phyloP scores from a whole-genome alignment of 1,140 invertebrate species.

The Pseudomyrmex gracilis region DNA sequence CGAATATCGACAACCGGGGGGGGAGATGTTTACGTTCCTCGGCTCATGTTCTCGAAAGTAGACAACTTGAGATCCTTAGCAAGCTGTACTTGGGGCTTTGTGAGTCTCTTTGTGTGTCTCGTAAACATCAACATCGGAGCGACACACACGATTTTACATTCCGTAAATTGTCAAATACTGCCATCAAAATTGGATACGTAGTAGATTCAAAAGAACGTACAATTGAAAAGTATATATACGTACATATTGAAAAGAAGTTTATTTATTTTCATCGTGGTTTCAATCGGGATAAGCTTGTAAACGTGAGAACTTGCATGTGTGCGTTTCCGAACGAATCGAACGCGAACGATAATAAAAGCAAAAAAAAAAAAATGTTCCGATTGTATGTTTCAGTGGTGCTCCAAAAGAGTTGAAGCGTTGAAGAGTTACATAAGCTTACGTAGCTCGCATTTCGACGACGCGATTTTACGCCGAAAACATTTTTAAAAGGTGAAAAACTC shows the following conservation, averaged over 20 bases:
- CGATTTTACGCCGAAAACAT: background rate
- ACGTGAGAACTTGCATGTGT: no score
- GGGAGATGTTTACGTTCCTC: constrained; percentile 20
- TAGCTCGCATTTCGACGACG: constrained; percentile 9
- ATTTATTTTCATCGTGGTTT: background rate
- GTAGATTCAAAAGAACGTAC: no score
- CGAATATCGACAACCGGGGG: constrained; percentile 30
- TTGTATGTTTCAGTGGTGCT: background rate
- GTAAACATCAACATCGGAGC: background rate
- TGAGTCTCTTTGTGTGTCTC: background rate
- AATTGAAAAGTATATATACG: background rate
- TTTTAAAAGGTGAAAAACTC: background rate
- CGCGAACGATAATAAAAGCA: no score
- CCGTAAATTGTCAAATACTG: background rate
- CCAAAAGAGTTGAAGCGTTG: background rate
- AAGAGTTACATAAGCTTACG: background rate
- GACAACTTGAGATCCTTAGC: background rate
- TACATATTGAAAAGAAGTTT: background rate
- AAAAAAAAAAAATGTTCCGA: background rate
- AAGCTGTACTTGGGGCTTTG: background rate
- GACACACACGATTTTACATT: background rate
- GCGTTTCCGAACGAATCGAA: no score
- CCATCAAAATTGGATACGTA: no score
- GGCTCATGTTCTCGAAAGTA: background rate
- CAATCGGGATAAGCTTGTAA: no score